Base-by-base conservation (phyloP, 2,888 invertebrate species). In the Molorchus minor region DNA sequence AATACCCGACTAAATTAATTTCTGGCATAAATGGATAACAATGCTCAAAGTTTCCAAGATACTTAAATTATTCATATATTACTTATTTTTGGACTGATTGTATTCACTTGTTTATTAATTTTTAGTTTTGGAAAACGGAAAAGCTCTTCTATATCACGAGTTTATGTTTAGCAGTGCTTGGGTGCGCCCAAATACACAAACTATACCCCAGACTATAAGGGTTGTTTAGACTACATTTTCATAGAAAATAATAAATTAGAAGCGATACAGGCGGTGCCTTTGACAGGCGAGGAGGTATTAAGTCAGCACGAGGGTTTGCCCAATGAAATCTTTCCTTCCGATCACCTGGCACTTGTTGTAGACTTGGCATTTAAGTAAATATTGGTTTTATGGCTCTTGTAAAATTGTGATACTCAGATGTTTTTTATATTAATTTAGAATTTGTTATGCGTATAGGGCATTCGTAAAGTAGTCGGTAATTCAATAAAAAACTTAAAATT, bases 191-290 rank as follows among this genome's bases (percentile, higher is more conserved):
- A 84, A 36, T 95, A 87, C 74, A 96, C 96, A 0, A 96, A 96
- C 79, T 96, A 87, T 72, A 94, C 94, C 0, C 82, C 82, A 1
- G 87, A 85, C 0, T 97, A 96, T 82, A 85, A 89, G 8, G 96
- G 88, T 44, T 95, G 95, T 61, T 82, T 97, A 52, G 97, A 97
- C 82, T 97, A 96, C 75, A 95, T 97, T 72, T 96, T 88, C 80
- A 91, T 91, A 72, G 90, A 94, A 70, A 84, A 81, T 51, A 81
- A 85, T 51, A 81, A 83, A 53, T 76, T 93, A 13, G 73, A 80
- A 65, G 86, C 93, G 0, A 79, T 84, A 45, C 84, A 89, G 84
- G 87, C 91, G 0, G 84, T 96, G 60, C 95, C 96, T 0, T 81
- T 94, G 71, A 94, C 95, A 0, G 86, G 86, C 19, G 83, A 87